Conservation (phyloP, 2,113 vertebrate species). For the Dolichallabes microphthalmus region DNA sequence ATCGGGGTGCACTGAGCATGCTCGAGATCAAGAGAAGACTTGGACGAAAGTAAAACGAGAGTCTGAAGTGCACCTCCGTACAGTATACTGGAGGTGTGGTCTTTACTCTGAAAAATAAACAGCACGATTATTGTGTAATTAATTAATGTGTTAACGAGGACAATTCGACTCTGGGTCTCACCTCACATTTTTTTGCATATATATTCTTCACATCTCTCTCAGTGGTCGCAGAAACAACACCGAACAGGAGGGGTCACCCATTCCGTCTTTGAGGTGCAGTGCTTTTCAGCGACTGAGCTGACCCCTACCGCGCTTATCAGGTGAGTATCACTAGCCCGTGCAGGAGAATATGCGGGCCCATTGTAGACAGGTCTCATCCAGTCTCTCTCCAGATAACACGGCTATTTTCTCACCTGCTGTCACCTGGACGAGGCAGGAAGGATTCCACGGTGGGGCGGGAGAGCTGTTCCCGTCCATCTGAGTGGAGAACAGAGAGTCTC, state of each 20-base stretch:
- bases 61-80: neutral
- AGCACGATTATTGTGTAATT: constrained; percentile 45
- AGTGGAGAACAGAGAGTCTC: constrained; percentile 43
- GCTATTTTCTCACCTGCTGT: constrained; percentile 54
- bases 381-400: constrained; percentile 20
- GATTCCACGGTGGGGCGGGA: constrained; percentile 40
- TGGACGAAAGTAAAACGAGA: neutral
- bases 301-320: constrained; percentile 43
- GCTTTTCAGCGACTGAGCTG: constrained; percentile 38
- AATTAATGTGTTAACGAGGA: neutral
- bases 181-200: neutral
- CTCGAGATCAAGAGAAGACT: constrained; percentile 18
- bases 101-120: constrained; percentile 35
- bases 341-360: constrained; percentile 36
- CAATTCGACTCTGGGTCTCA: neutral
- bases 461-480: constrained; percentile 40
- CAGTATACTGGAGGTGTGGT: constrained; percentile 27
- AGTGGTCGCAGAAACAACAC: constrained; percentile 3
- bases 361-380: constrained; percentile 40
- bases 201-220: constrained; percentile 11
- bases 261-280: constrained; percentile 36
- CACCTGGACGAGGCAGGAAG: constrained; percentile 49
- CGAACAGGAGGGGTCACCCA: neutral
- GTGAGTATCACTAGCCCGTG: constrained; percentile 32
- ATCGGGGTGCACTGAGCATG: constrained; percentile 13